These are phyloP conservation scores for Coreius guichenoti DNA, from an alignment of 2,797 vertebrate genomes.

Conservation along the genomic window DNA sequence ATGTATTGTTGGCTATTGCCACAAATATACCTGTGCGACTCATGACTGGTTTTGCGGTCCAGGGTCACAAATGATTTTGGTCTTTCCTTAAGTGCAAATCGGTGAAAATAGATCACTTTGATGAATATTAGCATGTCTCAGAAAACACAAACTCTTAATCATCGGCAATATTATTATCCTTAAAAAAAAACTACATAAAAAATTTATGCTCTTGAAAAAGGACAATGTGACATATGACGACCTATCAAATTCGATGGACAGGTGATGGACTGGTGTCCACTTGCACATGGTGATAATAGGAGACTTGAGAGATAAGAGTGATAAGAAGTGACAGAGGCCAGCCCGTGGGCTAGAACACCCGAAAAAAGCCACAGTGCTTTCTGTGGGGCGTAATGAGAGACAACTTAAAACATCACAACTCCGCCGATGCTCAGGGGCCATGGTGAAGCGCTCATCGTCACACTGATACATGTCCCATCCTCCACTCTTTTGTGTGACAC, in stretches of 20 bases:
- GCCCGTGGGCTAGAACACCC: conserved; percentile 57
- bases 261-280: conserved; percentile 69
- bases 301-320: conserved; percentile 32
- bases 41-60: no score
- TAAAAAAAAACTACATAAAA: background rate
- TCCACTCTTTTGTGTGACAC: conserved; percentile 69
- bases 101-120: background rate
- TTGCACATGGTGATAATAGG: conserved; percentile 65
- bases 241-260: conserved; percentile 37
- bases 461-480: conserved; percentile 63
- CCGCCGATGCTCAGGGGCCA: conserved; percentile 58
- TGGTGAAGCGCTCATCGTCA: conserved; percentile 63
- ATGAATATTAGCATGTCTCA: background rate
- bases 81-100: background rate
- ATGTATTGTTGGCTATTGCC: no score
- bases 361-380: conserved; percentile 66
- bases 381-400: conserved; percentile 71
- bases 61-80: background rate
- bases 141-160: background rate
- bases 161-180: background rate
- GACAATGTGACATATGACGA: conserved; percentile 20
- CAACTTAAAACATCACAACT: conserved; percentile 61
- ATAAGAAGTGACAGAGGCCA: conserved; percentile 52
- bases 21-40: no score
- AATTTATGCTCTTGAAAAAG: background rate